phyloP scores from a whole-genome alignment of 2,113 vertebrate genomes.

The Nymphicus hollandicus region DNA sequence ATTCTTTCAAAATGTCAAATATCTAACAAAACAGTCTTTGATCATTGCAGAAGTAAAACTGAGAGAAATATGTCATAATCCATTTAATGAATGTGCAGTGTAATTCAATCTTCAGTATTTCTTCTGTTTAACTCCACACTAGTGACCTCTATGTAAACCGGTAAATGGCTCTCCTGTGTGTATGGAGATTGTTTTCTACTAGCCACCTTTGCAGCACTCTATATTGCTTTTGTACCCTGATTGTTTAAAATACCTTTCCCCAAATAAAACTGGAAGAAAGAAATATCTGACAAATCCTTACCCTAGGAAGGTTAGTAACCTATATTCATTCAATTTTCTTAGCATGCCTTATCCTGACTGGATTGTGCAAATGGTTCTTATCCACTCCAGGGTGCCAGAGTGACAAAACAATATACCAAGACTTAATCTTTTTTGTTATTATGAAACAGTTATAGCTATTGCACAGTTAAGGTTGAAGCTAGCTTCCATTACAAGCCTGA shows the following conservation, averaged over 20 bases:
- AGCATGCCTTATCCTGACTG: background rate
- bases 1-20: background rate
- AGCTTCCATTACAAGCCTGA: background rate
- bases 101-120: background rate
- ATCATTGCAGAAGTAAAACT: background rate
- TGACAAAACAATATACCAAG: background rate
- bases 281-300: background rate
- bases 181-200: background rate
- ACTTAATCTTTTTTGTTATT: conserved; percentile 24
- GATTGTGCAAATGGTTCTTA: background rate
- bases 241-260: background rate
- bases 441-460: background rate
- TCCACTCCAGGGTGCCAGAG: background rate
- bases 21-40: background rate
- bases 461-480: conserved; percentile 1
- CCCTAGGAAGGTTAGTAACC: conserved; percentile 19
- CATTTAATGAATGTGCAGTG: background rate
- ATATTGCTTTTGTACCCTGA: background rate
- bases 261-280: background rate
- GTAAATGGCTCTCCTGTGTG: background rate
- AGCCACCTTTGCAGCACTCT: background rate
- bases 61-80: background rate
- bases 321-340: conserved; percentile 35
- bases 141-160: background rate
- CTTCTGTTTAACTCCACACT: background rate